Evolutionary conservation across 2,113 vertebrate genomes (phyloP).

Genomic region (Anseranas semipalmata): DNA sequence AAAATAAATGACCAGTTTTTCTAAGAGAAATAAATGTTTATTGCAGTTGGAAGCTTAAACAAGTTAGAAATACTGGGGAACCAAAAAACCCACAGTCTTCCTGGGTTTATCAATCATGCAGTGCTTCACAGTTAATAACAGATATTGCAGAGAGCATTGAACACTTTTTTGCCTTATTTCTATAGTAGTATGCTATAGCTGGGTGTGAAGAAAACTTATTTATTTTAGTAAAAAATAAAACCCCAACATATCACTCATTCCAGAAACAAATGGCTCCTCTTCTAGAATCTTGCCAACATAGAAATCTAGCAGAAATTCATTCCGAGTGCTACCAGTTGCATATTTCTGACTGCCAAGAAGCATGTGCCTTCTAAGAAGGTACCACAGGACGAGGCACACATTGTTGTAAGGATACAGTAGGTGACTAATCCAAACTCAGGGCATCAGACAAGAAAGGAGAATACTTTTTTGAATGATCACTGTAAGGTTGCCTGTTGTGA

Average conservation of each 20-base stretch:
- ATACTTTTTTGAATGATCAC: not conserved
- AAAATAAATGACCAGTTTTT: not conserved
- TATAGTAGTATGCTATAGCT: not conserved
- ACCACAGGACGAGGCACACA: not conserved
- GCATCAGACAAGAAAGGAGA: not conserved
- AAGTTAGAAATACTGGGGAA: not conserved
- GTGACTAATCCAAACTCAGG: fast-evolving
- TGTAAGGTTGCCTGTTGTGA: not conserved
- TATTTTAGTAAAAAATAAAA: not conserved
- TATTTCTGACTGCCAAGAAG: not conserved
- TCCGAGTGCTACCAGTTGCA: not conserved
- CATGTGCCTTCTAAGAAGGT: not conserved
- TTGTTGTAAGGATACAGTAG: not conserved
- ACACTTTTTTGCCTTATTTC: not conserved
- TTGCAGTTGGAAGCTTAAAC: not conserved
- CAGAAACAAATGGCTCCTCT: not conserved
- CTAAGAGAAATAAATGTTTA: not conserved
- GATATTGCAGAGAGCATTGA: not conserved
- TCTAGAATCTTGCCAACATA: fast-evolving
- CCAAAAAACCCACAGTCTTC: not conserved
- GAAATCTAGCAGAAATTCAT: not conserved
- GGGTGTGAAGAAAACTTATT: not conserved
- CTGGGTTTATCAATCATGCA: not conserved
- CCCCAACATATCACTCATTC: not conserved
- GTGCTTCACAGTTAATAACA: not conserved